Evolutionary conservation across 2,113 vertebrate species (phyloP).

Genomic region (Numida meleagris): DNA sequence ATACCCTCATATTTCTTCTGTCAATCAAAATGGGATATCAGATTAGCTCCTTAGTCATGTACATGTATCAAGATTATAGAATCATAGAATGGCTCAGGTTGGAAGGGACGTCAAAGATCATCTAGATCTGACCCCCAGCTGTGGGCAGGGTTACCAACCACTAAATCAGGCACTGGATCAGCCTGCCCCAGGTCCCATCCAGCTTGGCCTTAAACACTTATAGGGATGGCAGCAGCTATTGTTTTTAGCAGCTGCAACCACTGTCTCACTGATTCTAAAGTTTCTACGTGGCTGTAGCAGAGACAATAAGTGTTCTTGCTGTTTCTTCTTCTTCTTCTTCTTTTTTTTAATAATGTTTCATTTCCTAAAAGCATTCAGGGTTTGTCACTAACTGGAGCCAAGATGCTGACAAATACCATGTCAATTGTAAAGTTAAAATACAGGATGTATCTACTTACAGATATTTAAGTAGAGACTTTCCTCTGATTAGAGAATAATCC

Average conservation of each 20-base stretch:
- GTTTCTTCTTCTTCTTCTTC: too few relatives aligned
- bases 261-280: neutral
- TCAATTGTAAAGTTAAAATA: conserved; percentile 20
- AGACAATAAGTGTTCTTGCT: neutral
- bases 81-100: too few relatives aligned
- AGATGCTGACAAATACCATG: conserved; percentile 14
- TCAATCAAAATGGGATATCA: neutral
- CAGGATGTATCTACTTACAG: neutral
- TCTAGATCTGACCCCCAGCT: too few relatives aligned
- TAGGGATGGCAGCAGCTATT: neutral
- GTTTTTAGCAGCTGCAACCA: neutral
- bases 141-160: too few relatives aligned
- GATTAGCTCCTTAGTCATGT: neutral
- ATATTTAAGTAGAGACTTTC: neutral
- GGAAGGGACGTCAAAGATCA: too few relatives aligned
- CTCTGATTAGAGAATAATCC: conserved; percentile 46
- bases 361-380: conserved; percentile 31
- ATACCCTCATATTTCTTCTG: neutral
- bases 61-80: neutral
- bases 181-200: too few relatives aligned
- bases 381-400: conserved; percentile 10
- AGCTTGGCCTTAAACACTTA: too few relatives aligned
- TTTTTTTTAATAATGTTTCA: neutral
- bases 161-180: too few relatives aligned
- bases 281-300: neutral